Conservation (phyloP, 2,113 vertebrate genomes). For the Antechinus stuartii region DNA sequence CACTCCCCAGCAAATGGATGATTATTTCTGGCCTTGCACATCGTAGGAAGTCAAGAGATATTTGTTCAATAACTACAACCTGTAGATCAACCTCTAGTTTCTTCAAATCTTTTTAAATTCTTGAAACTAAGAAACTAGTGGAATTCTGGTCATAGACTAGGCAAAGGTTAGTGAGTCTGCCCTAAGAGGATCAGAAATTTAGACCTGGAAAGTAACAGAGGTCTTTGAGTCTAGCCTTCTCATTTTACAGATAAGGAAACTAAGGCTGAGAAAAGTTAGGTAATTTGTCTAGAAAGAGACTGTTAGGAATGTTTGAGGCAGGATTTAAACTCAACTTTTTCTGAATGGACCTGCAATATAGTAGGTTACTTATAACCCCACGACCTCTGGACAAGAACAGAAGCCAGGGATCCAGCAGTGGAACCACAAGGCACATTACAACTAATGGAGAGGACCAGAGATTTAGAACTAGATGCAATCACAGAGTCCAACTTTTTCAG, state of each 20-base stretch:
- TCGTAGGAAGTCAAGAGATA: background rate
- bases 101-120: background rate
- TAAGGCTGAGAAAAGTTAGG: background rate
- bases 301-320: background rate
- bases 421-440: background rate
- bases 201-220: background rate
- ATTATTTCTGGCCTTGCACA: background rate
- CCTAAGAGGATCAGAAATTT: background rate
- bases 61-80: background rate
- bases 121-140: background rate
- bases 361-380: background rate
- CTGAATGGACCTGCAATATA: background rate
- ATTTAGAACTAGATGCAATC: background rate
- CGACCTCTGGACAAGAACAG: background rate
- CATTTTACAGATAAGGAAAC: background rate
- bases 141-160: background rate
- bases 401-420: background rate
- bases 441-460: background rate
- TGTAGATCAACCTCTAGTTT: background rate
- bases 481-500: background rate
- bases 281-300: no score
- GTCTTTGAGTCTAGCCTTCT: background rate
- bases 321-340: background rate
- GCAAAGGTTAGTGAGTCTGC: background rate
- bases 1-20: background rate